These are phyloP conservation scores for Pemphigus obesinymphae DNA, from an alignment of 1,140 invertebrate genomes.

Conservation along the genomic window DNA sequence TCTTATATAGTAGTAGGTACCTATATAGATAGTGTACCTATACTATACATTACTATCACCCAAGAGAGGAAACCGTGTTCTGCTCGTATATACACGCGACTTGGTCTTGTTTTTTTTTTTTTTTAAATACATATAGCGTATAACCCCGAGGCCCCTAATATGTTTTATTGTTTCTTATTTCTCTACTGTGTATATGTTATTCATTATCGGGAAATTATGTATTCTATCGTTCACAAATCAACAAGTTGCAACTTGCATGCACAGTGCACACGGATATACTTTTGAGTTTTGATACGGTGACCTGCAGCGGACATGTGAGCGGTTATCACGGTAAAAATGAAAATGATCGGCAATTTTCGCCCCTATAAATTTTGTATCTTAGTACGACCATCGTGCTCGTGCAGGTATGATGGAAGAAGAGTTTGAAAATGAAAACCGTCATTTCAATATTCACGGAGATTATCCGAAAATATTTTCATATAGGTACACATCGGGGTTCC, in stretches of 20 bases:
- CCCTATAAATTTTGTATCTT: too few species aligned
- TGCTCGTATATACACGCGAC: background rate
- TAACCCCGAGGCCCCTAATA: background rate
- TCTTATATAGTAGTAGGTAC: background rate
- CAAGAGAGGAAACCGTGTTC: background rate
- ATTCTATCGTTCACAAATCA: too few species aligned
- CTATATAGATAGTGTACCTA: background rate
- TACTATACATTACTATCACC: background rate
- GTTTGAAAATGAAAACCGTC: background rate
- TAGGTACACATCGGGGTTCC: background rate
- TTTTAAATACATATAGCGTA: background rate
- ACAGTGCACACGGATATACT: too few species aligned
- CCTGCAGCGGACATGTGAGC: too few species aligned
- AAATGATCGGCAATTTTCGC: too few species aligned
- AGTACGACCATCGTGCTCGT: too few species aligned
- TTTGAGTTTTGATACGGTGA: too few species aligned
- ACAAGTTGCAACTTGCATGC: too few species aligned
- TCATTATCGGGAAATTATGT: too few species aligned
- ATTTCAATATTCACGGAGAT: background rate
- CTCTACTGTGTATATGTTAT: too few species aligned
- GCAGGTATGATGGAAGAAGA: background rate
- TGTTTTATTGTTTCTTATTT: background rate
- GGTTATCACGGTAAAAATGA: too few species aligned
- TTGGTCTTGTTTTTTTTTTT: constrained; percentile 2
- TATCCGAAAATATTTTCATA: background rate